Evolutionary conservation across 1,140 invertebrate genomes (phyloP).

Genomic region (Temnothorax longispinosus): DNA sequence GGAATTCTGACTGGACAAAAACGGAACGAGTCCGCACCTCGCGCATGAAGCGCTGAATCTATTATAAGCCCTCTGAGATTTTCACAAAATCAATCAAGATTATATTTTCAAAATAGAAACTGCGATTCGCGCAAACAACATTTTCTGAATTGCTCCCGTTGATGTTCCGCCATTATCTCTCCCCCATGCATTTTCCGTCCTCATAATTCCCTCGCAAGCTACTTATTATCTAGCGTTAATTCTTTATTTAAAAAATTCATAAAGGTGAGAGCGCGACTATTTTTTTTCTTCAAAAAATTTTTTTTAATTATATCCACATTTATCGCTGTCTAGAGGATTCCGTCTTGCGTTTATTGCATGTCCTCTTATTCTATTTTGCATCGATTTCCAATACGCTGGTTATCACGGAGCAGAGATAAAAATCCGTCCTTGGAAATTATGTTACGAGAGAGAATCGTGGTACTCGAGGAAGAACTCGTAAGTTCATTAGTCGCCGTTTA

Average conservation of each 20-base stretch:
- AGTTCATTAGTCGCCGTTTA: conserved; percentile 46
- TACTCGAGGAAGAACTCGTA: conserved; percentile 8
- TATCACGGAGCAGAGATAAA: conserved; percentile 47
- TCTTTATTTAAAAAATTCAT: conserved; percentile 24
- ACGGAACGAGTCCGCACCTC: not conserved
- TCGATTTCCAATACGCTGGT: conserved; percentile 52
- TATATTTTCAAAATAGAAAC: not conserved
- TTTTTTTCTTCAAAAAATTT: not conserved
- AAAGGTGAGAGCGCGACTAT: not conserved
- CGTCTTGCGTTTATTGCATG: conserved; percentile 28
- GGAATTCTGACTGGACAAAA: conserved; percentile 23
- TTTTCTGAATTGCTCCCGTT: not conserved
- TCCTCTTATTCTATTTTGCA: conserved; percentile 35
- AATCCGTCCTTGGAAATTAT: conserved; percentile 35
- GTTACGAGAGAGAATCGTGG: conserved; percentile 14
- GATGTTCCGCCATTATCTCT: not conserved
- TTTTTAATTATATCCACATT: conserved; percentile 25
- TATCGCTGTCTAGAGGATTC: conserved; percentile 10
- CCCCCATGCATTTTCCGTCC: not conserved
- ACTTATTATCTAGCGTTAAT: conserved; percentile 20
- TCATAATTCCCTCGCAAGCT: not conserved
- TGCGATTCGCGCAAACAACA: not conserved
- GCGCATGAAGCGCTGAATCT: not conserved
- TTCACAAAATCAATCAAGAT: conserved; percentile 4
- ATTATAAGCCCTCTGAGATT: conserved; percentile 12